Evolutionary conservation across 2,888 invertebrate species (phyloP), one percentile per base, ranked within the genome.

Genomic region (Eretmocerus hayati): DNA sequence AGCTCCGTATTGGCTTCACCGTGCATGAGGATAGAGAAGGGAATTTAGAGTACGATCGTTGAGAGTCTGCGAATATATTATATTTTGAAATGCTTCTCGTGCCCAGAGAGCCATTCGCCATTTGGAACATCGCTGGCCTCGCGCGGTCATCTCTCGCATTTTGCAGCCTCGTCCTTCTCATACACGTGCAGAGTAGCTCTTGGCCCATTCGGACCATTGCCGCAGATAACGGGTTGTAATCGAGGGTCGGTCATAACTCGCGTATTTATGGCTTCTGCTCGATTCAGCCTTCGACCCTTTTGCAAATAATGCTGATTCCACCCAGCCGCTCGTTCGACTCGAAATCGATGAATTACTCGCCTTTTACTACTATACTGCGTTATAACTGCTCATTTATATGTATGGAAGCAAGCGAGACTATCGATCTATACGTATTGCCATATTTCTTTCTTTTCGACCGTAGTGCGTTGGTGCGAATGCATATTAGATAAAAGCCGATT

Each of bases 231-330:
- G 33, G 41, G 20, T 13, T 22, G 42, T 40, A 50, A 50, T 46
- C 43, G 43, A 40, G 42, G 39, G 42, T 8, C 35, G 52, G 52
- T 52, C 55, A 55, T 57, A 60, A 59, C 57, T 56, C 48, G 56
- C 41, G 56, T 59, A 55, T 57, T 59, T 56, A 56, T 56, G 54
- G 48, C 45, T 40, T 35, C 42, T 48, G 46, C 44, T 11, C 26
- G 26, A 6, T 26, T 11, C 6, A 26, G 6, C 11, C 26, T 26
- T 6, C 26, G 26, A 43, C 33, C 48, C 41, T 53, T 52, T 49
- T 49, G 54, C 54, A 51, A 56, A 59, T 56, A 58, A 56, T 54
- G 47, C 32, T 46, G 52, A 54, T 54, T 56, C 53, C 53, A 49
- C n/a, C 26, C 26, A 6, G 26, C 26, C 11, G 6, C 26, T 6